A percentile compares a stretch with the other conserved stretches of the same genome.
Conservation (phyloP, 2,797 vertebrate species). For the Sebastes jordani region DNA sequence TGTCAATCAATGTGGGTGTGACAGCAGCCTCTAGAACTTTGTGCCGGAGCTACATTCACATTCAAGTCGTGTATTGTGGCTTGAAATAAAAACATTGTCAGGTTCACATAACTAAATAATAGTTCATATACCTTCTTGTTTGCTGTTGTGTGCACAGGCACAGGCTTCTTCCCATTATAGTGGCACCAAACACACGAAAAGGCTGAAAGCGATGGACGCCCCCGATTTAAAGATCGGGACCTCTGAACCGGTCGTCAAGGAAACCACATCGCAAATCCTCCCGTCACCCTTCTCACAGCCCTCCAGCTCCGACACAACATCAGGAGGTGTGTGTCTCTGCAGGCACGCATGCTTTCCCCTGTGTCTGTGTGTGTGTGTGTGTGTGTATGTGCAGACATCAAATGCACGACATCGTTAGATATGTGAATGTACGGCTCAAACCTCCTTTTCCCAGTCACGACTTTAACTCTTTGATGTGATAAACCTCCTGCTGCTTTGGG, state of each 20-base stretch:
- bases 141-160: slow-evolving; percentile 79
- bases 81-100: not conserved
- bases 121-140: slow-evolving; percentile 3
- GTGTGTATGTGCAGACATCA: not conserved
- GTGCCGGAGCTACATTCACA: not conserved
- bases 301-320: slow-evolving; percentile 85
- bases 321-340: slow-evolving; percentile 64
- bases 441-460: slow-evolving; percentile 51
- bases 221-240: slow-evolving; percentile 92
- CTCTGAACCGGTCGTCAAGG: slow-evolving; percentile 77
- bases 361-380: not conserved
- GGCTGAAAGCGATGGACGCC: slow-evolving; percentile 91
- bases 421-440: slow-evolving; percentile 22
- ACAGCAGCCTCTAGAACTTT: not conserved
- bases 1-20: not conserved
- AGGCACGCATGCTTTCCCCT: not conserved
- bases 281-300: slow-evolving; percentile 80
- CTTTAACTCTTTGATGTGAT: slow-evolving; percentile 71
- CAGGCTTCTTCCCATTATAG: slow-evolving; percentile 92
- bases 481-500: slow-evolving; percentile 45
- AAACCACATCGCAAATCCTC: slow-evolving; percentile 83
- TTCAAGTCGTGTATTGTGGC: not conserved
- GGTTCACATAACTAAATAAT: not conserved
- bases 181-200: slow-evolving; percentile 92
- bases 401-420: slow-evolving; percentile 28